Base-by-base conservation (phyloP, 2,888 invertebrate genomes). In the Crossocerus cetratus region DNA sequence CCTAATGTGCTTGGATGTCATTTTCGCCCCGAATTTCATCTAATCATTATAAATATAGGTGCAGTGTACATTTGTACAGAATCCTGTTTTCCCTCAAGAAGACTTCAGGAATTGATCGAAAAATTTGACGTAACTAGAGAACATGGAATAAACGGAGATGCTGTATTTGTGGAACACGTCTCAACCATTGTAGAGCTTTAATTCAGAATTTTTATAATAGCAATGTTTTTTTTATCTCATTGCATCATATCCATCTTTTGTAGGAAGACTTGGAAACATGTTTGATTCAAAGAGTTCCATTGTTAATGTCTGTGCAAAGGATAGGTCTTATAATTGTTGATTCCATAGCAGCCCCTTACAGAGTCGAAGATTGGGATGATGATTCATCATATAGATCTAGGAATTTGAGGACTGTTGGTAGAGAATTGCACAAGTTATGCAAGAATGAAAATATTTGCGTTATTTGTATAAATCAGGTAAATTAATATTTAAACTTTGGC, bases 11-110 rank as follows among this genome's bases (percentile, higher is more conserved):
- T 32, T 32, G 32, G 8, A 4, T 32, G 32, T 32, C 5, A 32
- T 32, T 32, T 32, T 11, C 32, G 0, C 32, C 11, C 23, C 18
- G 16, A 63, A 22, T 0, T 45, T 45, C 23, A 70, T 59, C n/a
- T 58, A 22, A 49, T 22, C 8, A 16, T 21, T 23, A 32, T 32
- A 32, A 43, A 59, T 42, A 53, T 77, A 92, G 93, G 92, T 21
- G 93, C 93, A 62, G 92, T 95, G 16, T 96, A 95, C 83, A 94
- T 96, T 80, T 94, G 94, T 83, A 96, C 96, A 0, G 96, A 96
- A 91, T 94, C 94, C 88, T 89, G 91, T 62, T 96, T 96, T 89
- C 95, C 96, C n/a, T 93, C 93, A 0, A 93, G 92, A 84, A 91
- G 96, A 49, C 89, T 96, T 14, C 89, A 92, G 65, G 93, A 95